phyloP scores from a whole-genome alignment of 2,797 vertebrate species.

The Manis javanica region DNA sequence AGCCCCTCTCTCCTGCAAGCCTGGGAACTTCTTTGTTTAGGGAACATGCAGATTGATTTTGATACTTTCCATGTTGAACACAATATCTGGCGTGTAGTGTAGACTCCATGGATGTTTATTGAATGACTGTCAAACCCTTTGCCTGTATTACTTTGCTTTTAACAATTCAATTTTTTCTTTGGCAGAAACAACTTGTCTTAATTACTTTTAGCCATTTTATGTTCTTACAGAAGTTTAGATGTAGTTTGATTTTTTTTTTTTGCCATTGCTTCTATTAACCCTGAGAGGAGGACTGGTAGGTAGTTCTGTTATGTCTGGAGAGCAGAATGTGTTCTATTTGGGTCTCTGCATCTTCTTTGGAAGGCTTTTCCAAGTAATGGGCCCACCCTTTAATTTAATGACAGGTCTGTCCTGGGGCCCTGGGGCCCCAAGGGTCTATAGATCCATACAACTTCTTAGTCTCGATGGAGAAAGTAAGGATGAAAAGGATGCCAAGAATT shows the following conservation, averaged over 20 bases:
- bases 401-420: not conserved
- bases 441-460: not conserved
- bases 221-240: not conserved
- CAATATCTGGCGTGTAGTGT: not conserved
- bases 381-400: not conserved
- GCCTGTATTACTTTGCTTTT: not conserved
- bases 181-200: not conserved
- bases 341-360: not conserved
- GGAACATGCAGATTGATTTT: not conserved
- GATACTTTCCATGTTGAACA: not conserved
- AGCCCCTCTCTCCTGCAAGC: not conserved
- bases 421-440: not conserved
- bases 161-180: not conserved
- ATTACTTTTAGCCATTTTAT: not conserved
- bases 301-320: not conserved
- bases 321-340: not conserved
- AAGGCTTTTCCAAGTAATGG: not conserved
- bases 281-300: not conserved
- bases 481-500: not conserved
- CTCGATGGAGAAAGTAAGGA: not conserved
- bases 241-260: not conserved
- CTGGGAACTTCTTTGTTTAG: not conserved
- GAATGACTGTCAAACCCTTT: constrained; percentile 7
- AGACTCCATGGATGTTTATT: not conserved
- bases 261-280: not conserved